Conservation (phyloP, 1,140 invertebrate species). For the Bombus sylvicola region DNA sequence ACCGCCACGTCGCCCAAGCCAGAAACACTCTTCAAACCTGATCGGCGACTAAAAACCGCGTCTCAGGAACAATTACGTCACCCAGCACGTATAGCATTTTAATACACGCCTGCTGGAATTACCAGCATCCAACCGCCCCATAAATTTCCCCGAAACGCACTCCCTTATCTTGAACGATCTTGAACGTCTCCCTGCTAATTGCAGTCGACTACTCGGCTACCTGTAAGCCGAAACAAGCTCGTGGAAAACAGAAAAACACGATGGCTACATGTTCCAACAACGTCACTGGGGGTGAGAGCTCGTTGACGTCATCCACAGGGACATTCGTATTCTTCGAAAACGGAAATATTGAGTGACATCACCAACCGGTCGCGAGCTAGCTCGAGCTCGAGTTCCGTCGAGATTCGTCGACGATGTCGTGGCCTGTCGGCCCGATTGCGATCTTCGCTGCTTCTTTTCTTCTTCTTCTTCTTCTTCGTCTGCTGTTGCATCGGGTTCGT, state of each 20-base stretch:
- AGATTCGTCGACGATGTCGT: conserved; percentile 66
- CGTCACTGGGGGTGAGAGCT: conserved; percentile 5
- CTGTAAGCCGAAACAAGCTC: background rate
- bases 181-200: conserved; percentile 1
- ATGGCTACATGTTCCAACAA: background rate
- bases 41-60: background rate
- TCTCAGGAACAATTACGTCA: conserved; percentile 23
- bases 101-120: background rate
- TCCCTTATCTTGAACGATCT: background rate
- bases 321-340: conserved; percentile 57
- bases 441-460: conserved; percentile 54
- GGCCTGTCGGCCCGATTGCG: conserved; percentile 50
- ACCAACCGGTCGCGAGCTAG: conserved; percentile 65
- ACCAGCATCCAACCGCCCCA: background rate
- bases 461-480: conserved; percentile 27
- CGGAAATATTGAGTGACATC: conserved; percentile 74
- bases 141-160: conserved; percentile 1
- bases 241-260: background rate
- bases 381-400: conserved; percentile 36
- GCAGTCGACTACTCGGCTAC: background rate
- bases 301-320: conserved; percentile 34
- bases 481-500: background rate
- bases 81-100: background rate
- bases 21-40: background rate
- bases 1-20: background rate